Base-by-base conservation (phyloP, 2,888 invertebrate species). In the Pristionchus fissidentatus region DNA sequence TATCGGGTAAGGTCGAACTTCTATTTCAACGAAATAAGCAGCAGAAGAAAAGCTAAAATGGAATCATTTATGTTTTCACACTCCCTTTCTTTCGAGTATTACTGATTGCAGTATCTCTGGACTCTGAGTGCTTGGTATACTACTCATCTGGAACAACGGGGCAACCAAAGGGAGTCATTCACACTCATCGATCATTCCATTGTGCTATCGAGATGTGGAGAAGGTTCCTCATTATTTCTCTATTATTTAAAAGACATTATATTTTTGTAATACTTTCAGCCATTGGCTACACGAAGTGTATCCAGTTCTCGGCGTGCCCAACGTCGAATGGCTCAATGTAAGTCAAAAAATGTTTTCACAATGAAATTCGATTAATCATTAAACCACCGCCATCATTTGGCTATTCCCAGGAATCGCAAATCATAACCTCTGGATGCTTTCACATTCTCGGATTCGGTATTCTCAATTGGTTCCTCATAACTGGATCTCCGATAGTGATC, bases 111-210 rank as follows among this genome's bases (percentile, higher is more conserved):
- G 66, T 66, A 22, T 38, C 66, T 5, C 35, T 66, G 66, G 66
- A 66, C 22, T 38, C 66, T 3, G 66, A 38, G 22, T 66, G 66
- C 7, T 22, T 66, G 29, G 29, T 66, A 1, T 29, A 29, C 38
- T 66, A 66, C 22, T 38, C 66, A 0, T 66, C 66, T 1, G 66
- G 66, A 15, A 66, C 66, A 4, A 38, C 66, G 19, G 66, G 66
- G 0, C 66, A 66, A 22, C 66, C 66, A 22, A 66, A 66, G 7
- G 66, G 66, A 66, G 66, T 66, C 66, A 66, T 66, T 1, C 66
- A 66, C 66, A 66, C 66, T 1, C 66, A 66, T 66, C 35, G 22
- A 10, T 38, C 66, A 0, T 19, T 66, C 0, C 66, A 38, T 38
- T 66, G 66, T 7, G 35, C 22, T 5, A 0, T 66, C 3, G 66